Evolutionary conservation across 2,888 invertebrate genomes (phyloP), one percentile per base, ranked within the genome.

Genomic region (Matsumyia berberina): DNA sequence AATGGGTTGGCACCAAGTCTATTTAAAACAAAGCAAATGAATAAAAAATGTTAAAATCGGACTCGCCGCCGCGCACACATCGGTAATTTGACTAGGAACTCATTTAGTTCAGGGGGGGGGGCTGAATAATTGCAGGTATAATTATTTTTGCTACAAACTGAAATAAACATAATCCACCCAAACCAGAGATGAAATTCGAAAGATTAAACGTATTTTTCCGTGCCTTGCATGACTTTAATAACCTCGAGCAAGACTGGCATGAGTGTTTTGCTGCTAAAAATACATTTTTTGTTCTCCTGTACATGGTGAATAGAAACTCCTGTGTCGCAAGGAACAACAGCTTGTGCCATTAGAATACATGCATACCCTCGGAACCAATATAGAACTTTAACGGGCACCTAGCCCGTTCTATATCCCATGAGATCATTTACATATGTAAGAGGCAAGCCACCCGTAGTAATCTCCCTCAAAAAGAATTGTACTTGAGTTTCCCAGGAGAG

Each of bases 81-180:
- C 17, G 17, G 55, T 57, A 35, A 33, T 57, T 53, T 53, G 12
- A 53, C 29, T 44, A 15, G 17, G 9, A 44, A 44, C 17, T 31
- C 24, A 53, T n/a, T 53, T 31, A 53, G 35, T 35, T 37, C 53
- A 12, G 17, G 37, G 35, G 12, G 53, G 19, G 11, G 9, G 49
- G n/a, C n/a, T 64, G 49, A 64, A 49, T 64, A 49, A 64, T 64
- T 49, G 24, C 64, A 19, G 46, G 11, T 39, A 37, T 39, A 29
- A 35, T 64, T 64, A 49, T 64, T 17, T 24, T 19, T 37, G 37
- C 53, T 24, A 5, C 24, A 15, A 66, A 53, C 12, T 29, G 53
- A 66, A 66, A 66, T 53, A 53, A 37, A 66, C n/a, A n/a, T 51
- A 39, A 39, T 66, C 53, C 37, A 39, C 37, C 37, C 31, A 42